Evolutionary conservation across 2,797 vertebrate genomes (phyloP), one percentile per base, ranked within the genome.

Genomic region (Channallabes apus): DNA sequence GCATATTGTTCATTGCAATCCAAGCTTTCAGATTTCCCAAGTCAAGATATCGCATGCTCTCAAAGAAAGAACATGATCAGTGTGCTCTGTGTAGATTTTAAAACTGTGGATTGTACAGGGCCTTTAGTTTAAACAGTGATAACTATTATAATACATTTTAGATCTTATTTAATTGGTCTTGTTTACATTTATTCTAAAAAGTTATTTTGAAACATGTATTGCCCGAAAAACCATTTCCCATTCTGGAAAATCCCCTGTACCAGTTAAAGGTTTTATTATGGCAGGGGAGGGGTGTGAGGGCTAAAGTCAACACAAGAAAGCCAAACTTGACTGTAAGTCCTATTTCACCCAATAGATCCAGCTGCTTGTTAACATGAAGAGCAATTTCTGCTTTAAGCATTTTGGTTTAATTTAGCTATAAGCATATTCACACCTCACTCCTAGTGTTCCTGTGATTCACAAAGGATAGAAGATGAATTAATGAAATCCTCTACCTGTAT

Each of bases 201-300:
- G 54, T 32, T 32, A 35, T 59, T 59, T 22, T 77, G 27, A 77
- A 59, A 77, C 22, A 58, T 20, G 54, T 17, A 20, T 77, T 77
- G 29, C 51, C n/a, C 18, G 6, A 7, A 58, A 76, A 58, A 4
- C 8, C 5, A 58, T 76, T 58, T 32, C 54, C 8, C 54, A 35
- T 32, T 58, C 32, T 27, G 73, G 73, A 76, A 76, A 76, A 58
- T 22, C 29, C 56, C 56, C 35, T 77, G 29, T 35, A 77, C 73
- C 51, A 56, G 51, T 32, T 77, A 73, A 51, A 51, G 24, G 2
- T 2, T 73, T 46, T n/a, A 56, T 77, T 59, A 77, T 4, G 27
- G 32, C 54, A 32, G 3, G 24, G 54, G 24, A 51, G 24, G 71
- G 38, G 24, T 20, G 35, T 76, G 73, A 54, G 41, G 51, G 73